Evolutionary conservation across 2,797 vertebrate genomes (phyloP).

Genomic region (Hippopotamyrus pictus): DNA sequence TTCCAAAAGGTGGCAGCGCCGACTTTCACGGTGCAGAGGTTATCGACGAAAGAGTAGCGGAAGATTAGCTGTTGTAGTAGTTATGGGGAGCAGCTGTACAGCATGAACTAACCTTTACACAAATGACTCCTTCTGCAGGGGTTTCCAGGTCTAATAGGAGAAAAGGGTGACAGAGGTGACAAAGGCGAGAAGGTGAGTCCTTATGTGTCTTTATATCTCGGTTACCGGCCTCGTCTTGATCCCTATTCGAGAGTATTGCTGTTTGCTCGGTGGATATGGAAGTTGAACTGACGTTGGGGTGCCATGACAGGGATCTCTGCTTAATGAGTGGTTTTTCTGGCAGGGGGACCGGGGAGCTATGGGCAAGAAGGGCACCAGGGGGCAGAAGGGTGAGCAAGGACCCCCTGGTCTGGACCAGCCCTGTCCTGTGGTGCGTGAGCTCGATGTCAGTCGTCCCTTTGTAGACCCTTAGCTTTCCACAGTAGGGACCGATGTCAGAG

Average conservation of each 20-base stretch:
- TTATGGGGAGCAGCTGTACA: neutral
- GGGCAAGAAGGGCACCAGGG: constrained; percentile 71
- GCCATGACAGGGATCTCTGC: neutral
- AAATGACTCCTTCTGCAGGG: constrained; percentile 50
- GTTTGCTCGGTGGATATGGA: neutral
- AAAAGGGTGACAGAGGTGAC: constrained; percentile 68
- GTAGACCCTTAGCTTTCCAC: neutral
- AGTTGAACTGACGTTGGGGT: neutral
- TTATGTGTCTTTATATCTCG: neutral
- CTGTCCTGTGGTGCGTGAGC: constrained; percentile 70
- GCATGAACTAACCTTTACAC: neutral
- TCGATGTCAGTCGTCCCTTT: neutral
- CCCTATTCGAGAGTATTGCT: too few species aligned
- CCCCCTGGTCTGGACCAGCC: constrained; percentile 76
- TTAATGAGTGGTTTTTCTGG: neutral
- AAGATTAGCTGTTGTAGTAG: neutral
- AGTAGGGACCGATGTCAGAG: neutral
- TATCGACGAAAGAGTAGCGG: neutral
- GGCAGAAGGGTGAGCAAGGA: constrained; percentile 76
- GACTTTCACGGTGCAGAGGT: neutral
- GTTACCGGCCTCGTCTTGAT: neutral
- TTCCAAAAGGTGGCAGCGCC: neutral
- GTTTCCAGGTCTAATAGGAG: constrained; percentile 72
- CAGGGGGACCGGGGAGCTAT: constrained; percentile 74
- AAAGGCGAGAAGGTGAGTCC: constrained; percentile 70